These are phyloP conservation scores for Onchidella celtica DNA, from an alignment of 2,888 invertebrate species.

Conservation along the genomic window DNA sequence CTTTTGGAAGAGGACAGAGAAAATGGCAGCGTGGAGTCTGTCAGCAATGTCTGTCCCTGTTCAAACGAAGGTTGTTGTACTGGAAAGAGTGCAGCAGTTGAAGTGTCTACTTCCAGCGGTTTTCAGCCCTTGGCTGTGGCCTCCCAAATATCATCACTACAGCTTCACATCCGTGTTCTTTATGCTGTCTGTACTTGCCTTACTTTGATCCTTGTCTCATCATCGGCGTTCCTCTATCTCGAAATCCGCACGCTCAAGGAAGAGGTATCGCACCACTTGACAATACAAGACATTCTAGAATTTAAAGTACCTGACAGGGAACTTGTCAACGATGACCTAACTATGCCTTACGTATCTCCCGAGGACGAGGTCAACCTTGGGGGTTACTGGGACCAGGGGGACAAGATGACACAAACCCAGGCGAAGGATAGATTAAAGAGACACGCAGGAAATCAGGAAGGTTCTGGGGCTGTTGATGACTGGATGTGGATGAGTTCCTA, in stretches of 20 bases:
- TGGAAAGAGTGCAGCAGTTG: background rate
- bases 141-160: background rate
- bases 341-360: constrained; percentile 27
- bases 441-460: background rate
- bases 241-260: constrained; percentile 25
- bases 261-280: background rate
- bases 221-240: constrained; percentile 5
- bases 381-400: background rate
- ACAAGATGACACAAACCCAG: background rate
- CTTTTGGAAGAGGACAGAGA: no score
- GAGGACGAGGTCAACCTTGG: background rate
- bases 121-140: background rate
- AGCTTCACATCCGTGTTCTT: constrained; percentile 15
- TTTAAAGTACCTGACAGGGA: background rate
- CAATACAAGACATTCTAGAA: constrained; percentile 10
- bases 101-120: background rate
- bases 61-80: background rate
- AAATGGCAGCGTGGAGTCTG: no score
- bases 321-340: background rate
- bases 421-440: constrained; percentile 4
- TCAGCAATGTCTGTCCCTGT: background rate
- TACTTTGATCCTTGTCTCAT: constrained; percentile 15
- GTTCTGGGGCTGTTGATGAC: constrained; percentile 34
- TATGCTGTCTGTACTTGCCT: constrained; percentile 23
- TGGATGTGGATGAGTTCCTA: constrained; percentile 50